phyloP scores from a whole-genome alignment of 2,888 invertebrate genomes.

The Tiliacea citrago region DNA sequence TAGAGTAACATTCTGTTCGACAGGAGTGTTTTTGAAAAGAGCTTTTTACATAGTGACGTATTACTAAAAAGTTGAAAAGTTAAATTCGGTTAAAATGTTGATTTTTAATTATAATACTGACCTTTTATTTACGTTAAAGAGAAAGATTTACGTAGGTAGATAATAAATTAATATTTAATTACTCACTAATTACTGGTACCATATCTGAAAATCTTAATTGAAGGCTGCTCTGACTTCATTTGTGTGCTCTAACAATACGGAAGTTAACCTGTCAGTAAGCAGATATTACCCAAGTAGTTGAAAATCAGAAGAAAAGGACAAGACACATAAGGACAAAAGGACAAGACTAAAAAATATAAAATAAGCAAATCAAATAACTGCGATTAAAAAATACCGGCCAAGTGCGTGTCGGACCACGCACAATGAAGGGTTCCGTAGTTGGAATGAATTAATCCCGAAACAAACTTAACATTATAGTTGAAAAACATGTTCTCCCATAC shows the following conservation, averaged over 20 bases:
- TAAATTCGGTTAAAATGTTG: too few relatives aligned
- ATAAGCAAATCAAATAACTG: too few relatives aligned
- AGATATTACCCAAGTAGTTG: neutral
- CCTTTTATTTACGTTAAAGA: neutral
- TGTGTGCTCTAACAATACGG: neutral
- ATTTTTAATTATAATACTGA: slow-evolving; percentile 16
- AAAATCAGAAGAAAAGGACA: neutral
- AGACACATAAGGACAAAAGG: too few relatives aligned
- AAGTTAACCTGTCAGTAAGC: neutral
- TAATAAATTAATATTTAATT: neutral
- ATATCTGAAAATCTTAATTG: slow-evolving; percentile 10
- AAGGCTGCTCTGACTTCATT: neutral
- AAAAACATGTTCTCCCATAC: too few relatives aligned
- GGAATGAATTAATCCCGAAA: too few relatives aligned
- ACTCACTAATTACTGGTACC: neutral
- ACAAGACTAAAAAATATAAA: too few relatives aligned
- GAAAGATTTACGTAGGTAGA: neutral
- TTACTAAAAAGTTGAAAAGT: neutral
- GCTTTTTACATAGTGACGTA: neutral
- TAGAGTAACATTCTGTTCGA: slow-evolving; percentile 12
- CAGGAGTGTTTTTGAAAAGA: slow-evolving; percentile 10
- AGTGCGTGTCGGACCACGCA: too few relatives aligned
- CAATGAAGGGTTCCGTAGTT: too few relatives aligned
- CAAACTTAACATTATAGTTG: too few relatives aligned
- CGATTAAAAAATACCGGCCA: too few relatives aligned